Conservation (phyloP, 2,113 vertebrate species). For the Callopanchax toddi region DNA sequence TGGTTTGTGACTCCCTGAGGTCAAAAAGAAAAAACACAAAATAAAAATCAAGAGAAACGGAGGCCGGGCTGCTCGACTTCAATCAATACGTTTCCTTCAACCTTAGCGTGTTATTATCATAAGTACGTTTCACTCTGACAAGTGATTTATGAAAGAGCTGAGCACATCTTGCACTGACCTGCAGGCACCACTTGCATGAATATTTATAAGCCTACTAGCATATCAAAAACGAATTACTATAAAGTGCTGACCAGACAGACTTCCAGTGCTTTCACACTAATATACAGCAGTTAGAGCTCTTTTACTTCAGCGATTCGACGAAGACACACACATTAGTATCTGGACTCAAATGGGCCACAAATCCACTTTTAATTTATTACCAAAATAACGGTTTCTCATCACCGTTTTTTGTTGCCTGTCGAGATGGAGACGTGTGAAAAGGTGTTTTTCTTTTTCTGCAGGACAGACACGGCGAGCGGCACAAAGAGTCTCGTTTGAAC, state of each 20-base stretch:
- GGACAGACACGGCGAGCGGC: slow-evolving; percentile 86
- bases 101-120: slow-evolving; percentile 21
- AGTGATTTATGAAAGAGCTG: slow-evolving; percentile 42
- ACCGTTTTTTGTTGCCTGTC: background rate
- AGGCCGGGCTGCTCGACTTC: slow-evolving; percentile 1
- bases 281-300: slow-evolving; percentile 13
- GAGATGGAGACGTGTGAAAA: background rate
- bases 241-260: slow-evolving; percentile 55
- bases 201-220: slow-evolving; percentile 50
- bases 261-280: slow-evolving; percentile 10
- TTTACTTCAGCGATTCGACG: slow-evolving; percentile 1
- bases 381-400: background rate
- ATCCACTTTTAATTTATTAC: background rate
- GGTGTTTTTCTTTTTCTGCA: slow-evolving; percentile 19
- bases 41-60: background rate
- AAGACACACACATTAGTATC: slow-evolving; percentile 3
- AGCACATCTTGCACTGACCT: slow-evolving; percentile 39
- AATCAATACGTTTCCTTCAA: slow-evolving; percentile 49
- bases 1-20: slow-evolving; percentile 33
- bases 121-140: slow-evolving; percentile 44
- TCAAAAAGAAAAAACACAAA: slow-evolving; percentile 16
- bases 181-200: slow-evolving; percentile 32
- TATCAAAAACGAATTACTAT: slow-evolving; percentile 25
- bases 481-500: slow-evolving; percentile 87
- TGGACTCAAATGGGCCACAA: background rate